Evolutionary conservation across 2,113 vertebrate species (phyloP).

Genomic region (Zosterops japonicus): DNA sequence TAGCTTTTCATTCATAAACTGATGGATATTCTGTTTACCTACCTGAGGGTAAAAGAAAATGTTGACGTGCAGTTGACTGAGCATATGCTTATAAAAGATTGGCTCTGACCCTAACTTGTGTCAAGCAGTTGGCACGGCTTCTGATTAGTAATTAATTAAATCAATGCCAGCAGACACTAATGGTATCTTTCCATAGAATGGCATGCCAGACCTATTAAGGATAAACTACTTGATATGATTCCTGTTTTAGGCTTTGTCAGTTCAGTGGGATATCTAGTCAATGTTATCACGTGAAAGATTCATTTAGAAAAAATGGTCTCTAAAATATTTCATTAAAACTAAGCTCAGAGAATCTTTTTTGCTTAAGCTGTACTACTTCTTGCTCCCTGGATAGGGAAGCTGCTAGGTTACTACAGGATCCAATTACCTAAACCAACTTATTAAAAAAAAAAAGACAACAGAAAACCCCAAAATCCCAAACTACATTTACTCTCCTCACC

Average conservation of each 20-base stretch:
- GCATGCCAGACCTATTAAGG: conserved; percentile 22
- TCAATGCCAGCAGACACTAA: not conserved
- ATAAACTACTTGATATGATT: not conserved
- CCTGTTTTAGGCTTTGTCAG: not conserved
- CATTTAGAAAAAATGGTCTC: not conserved
- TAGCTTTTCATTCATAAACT: not conserved
- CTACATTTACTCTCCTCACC: fast-evolving
- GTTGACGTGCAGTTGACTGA: not conserved
- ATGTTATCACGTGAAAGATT: not conserved
- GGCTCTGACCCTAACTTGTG: conserved; percentile 9
- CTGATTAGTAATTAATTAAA: conserved; percentile 58
- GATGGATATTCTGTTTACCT: not conserved
- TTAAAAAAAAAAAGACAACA: not conserved
- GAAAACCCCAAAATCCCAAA: not conserved
- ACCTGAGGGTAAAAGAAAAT: not conserved
- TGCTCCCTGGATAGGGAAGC: not conserved
- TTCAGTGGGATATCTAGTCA: not conserved
- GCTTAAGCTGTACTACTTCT: not conserved
- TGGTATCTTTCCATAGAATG: conserved; percentile 2
- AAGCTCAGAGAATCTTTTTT: not conserved
- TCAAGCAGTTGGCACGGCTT: conserved; percentile 11
- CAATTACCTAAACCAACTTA: not conserved
- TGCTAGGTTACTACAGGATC: not conserved
- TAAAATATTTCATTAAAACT: not conserved
- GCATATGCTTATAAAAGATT: not conserved